phyloP scores from a whole-genome alignment of 1,140 invertebrate species.

The Lepidotrigona ventralis region DNA sequence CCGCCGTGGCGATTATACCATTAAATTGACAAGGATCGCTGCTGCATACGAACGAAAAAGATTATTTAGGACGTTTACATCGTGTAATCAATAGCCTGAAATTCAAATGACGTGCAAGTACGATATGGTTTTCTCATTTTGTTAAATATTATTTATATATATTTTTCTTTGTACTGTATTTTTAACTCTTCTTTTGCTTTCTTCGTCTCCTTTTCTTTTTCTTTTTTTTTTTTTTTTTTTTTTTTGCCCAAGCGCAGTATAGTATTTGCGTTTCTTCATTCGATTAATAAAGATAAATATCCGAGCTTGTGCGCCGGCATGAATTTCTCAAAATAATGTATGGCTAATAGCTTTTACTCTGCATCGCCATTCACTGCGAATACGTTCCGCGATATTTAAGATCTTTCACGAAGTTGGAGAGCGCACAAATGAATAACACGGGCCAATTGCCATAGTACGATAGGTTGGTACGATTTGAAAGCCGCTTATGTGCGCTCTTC shows the following conservation, averaged over 20 bases:
- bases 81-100: neutral
- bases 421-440: slow-evolving; percentile 45
- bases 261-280: neutral
- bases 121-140: neutral
- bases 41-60: neutral
- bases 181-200: no score
- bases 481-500: slow-evolving; percentile 63
- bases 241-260: neutral
- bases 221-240: no score
- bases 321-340: slow-evolving; percentile 6
- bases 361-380: neutral
- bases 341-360: neutral
- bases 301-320: neutral
- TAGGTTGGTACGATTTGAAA: slow-evolving; percentile 57
- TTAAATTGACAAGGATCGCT: no score
- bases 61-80: neutral
- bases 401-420: slow-evolving; percentile 48
- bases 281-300: neutral
- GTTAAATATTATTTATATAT: neutral
- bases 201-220: no score
- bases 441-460: slow-evolving; percentile 54
- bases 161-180: no score
- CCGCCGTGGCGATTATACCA: neutral
- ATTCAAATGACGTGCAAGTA: neutral
- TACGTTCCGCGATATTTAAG: slow-evolving; percentile 54